Conservation (phyloP, 2,797 vertebrate genomes). For the Macrochelys suwanniensis region DNA sequence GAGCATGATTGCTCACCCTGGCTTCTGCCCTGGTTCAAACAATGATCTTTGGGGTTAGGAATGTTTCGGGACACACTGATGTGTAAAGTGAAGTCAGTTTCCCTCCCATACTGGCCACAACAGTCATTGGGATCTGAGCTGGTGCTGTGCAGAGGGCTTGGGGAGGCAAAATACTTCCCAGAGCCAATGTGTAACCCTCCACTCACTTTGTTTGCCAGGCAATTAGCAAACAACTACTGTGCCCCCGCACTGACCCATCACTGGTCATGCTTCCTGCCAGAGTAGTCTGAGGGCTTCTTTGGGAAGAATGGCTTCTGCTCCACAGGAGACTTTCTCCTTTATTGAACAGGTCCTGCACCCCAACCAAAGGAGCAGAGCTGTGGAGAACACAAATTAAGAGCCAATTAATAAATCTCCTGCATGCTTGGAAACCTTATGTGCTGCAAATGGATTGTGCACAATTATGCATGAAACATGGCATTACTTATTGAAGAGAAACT, state of each 20-base stretch:
- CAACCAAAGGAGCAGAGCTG: background rate
- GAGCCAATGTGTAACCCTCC: background rate
- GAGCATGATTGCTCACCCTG: background rate
- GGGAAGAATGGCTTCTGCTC: background rate
- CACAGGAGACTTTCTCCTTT: background rate
- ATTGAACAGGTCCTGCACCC: background rate
- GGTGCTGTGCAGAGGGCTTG: too few species aligned
- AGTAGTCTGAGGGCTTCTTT: background rate
- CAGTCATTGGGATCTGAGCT: too few species aligned
- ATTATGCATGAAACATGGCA: background rate
- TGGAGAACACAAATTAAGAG: accelerated
- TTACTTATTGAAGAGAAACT: background rate
- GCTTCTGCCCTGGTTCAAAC: background rate
- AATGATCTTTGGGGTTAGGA: background rate
- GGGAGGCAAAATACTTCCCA: background rate
- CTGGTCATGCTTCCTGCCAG: background rate
- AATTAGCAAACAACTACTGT: background rate
- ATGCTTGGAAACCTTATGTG: accelerated
- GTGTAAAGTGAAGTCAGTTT: too few species aligned
- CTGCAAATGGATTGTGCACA: background rate
- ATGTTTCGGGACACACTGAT: background rate
- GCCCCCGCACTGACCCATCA: background rate
- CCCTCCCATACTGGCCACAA: too few species aligned
- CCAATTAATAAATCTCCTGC: accelerated
- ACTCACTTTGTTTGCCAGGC: background rate